Base-by-base conservation (phyloP, 2,797 vertebrate genomes). In the Acomys russatus region DNA sequence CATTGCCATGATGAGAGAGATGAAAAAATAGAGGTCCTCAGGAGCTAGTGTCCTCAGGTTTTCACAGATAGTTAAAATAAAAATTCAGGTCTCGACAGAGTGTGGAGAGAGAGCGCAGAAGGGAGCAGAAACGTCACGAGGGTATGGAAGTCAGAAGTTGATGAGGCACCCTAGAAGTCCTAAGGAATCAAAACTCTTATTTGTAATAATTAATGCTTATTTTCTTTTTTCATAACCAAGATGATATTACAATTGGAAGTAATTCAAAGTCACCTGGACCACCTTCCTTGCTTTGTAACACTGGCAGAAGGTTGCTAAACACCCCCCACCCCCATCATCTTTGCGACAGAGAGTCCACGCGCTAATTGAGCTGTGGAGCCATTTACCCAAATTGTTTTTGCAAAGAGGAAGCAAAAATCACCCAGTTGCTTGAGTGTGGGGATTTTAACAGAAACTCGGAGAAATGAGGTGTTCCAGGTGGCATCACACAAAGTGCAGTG, bases 371-470 rank as follows among this genome's bases (percentile, higher is more conserved):
- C 74, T 15, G 12, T 18, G 33, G n/a, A 87, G 25, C 59, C 63
- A 18, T 22, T 86, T 73, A 90, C 44, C 79, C 64, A 30, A 74
- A 74, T 38, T 51, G 33, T 59, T 85, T 85, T 82, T 28, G 38
- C 56, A 83, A 73, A 78, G 59, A 49, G 11, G 22, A 66, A 63
- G 76, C 17, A 79, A 61, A 35, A 87, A 51, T 1, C 9, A 63
- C 51, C 33, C 59, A 59, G 9, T 70, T 79, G 11, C 28, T 20
- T 25, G n/a, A 0, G 0, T 44, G 18, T 38, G 1, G 82, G 64
- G 49, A 17, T 80, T 66, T 90, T 63, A 80, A 56, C 56, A 91
- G 63, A 96, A 28, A 30, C 38, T 76, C 44, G 59, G 77, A 95
- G 54, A 73, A 92, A 30, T 51, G 88, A 77, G 30, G 51, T 64